A percentile compares a stretch with the other conserved stretches of the same genome.
Conservation (phyloP, 2,888 invertebrate genomes). For the Cheilosia vulpina region DNA sequence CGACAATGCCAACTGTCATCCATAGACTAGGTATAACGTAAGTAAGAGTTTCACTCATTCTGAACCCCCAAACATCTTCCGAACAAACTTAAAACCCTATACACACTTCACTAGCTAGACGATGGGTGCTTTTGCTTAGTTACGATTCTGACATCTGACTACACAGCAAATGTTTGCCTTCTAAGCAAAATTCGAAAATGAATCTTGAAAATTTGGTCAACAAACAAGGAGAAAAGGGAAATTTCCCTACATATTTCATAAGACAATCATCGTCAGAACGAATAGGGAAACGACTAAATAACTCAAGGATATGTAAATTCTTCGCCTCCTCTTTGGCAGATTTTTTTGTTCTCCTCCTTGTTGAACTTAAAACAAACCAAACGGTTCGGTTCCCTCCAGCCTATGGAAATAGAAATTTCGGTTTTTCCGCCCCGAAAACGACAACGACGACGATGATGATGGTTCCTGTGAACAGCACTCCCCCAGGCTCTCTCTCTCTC, state of each 20-base stretch:
- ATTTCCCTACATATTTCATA: constrained; percentile 47
- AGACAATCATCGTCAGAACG: constrained; percentile 55
- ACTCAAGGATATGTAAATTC: constrained; percentile 65
- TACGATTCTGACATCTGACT: constrained; percentile 1
- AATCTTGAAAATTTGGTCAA: constrained; percentile 51
- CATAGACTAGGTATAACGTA: too few species aligned
- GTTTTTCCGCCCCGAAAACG: constrained; percentile 19
- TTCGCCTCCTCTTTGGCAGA: constrained; percentile 11
- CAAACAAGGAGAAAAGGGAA: constrained; percentile 13
- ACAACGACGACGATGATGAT: constrained; percentile 23
- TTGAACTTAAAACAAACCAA: constrained; percentile 60
- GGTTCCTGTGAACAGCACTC: constrained; percentile 22
- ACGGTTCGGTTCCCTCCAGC: constrained; percentile 35
- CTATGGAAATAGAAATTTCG: constrained; percentile 52
- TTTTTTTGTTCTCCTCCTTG: background rate
- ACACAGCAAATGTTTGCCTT: constrained; percentile 15
- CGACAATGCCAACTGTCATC: too few species aligned
- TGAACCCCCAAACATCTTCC: background rate
- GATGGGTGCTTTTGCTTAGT: background rate
- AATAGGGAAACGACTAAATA: constrained; percentile 45
- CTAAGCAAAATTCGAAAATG: constrained; percentile 27
- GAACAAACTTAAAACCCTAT: background rate
- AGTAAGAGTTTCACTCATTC: background rate
- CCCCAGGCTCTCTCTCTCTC: background rate
- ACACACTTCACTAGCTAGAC: background rate